Percentiles rank a stretch among this genome's conserved stretches.
Conservation (phyloP, 2,888 invertebrate species). For the Drosophila tanythrix region DNA sequence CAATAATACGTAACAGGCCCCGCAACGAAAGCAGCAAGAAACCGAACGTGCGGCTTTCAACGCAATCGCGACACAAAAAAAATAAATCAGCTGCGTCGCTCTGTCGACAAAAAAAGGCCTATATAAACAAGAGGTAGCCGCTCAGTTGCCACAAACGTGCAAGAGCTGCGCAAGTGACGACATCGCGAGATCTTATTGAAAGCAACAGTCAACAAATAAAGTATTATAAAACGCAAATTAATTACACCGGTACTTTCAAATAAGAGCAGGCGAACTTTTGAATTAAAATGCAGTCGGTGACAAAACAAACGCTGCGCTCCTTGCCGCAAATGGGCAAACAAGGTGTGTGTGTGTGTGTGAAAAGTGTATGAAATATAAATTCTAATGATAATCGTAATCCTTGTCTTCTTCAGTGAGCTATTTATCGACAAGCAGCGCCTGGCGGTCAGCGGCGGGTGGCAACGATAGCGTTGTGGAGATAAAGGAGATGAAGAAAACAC, state of each 20-base stretch:
- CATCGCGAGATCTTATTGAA: conserved; percentile 24
- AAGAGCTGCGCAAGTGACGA: conserved; percentile 45
- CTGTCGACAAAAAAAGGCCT: conserved; percentile 14
- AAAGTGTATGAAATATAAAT: conserved; percentile 2
- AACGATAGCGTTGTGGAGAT: conserved; percentile 67
- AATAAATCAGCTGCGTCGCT: conserved; percentile 28
- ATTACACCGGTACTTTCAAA: conserved; percentile 30
- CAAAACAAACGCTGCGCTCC: conserved; percentile 71
- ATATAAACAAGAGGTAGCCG: conserved; percentile 40
- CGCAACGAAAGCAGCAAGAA: conserved; percentile 19
- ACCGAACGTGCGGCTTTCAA: conserved; percentile 48
- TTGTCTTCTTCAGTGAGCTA: conserved; percentile 47
- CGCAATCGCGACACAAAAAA: conserved; percentile 36
- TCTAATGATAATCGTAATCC: background rate
- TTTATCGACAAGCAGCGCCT: conserved; percentile 69
- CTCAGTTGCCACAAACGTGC: conserved; percentile 46
- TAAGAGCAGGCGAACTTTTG: conserved; percentile 18
- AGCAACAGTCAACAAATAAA: conserved; percentile 14
- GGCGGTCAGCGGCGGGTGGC: conserved; percentile 35
- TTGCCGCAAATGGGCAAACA: conserved; percentile 75
- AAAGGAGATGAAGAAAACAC: conserved; percentile 72
- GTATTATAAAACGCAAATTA: conserved; percentile 18
- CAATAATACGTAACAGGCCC: conserved; percentile 49
- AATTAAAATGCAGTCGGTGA: conserved; percentile 69
- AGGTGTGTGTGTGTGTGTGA: conserved; percentile 65